Evolutionary conservation across 2,888 invertebrate genomes (phyloP), one percentile per base, ranked within the genome.

Genomic region (Drosophila pseudotakahashii): DNA sequence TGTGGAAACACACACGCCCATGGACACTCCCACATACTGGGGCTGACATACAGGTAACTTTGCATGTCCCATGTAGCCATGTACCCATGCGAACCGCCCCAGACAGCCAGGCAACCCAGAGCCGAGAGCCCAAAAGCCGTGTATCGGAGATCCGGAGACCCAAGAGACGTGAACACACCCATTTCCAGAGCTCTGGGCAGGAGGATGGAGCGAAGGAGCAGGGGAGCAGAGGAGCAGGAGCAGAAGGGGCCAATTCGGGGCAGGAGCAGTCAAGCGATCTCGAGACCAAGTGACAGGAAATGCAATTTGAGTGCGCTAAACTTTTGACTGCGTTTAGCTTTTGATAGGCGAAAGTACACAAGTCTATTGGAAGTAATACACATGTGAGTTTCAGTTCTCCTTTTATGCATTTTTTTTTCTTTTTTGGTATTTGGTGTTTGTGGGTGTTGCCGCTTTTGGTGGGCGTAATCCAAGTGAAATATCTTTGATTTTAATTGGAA

Each of bases 271-370:
- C 53, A 41, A 77, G 63, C 79, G 63, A 77, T 79, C 70, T 66
- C 66, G 72, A 71, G 72, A 71, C 88, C 75, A 76, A 85, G 85
- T 87, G 88, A 85, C 85, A 88, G 88, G 88, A 87, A 83, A 83
- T 87, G 82, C 88, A 84, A 83, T 87, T 83, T 84, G 76, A 87
- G 88, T 73, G 71, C 73, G 77, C 76, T 55, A 79, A 81, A 71
- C 66, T 66, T 83, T 83, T 79, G 82, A 88, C 82, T 77, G 67
- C 75, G 79, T 84, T 77, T 73, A 81, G 62, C 47, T 54, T 63
- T 59, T 54, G 82, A 79, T 79, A 82, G 86, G 86, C 84, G 78
- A 84, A 84, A 88, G 88, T 85, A 69, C 73, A 73, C 66, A 66
- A 59, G 59, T 59, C 55, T 57, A 53, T 57, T 32, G 34, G 52